Evolutionary conservation across 2,888 invertebrate genomes (phyloP), one percentile per base, ranked within the genome.

Genomic region (Phrixothrix hirtus): DNA sequence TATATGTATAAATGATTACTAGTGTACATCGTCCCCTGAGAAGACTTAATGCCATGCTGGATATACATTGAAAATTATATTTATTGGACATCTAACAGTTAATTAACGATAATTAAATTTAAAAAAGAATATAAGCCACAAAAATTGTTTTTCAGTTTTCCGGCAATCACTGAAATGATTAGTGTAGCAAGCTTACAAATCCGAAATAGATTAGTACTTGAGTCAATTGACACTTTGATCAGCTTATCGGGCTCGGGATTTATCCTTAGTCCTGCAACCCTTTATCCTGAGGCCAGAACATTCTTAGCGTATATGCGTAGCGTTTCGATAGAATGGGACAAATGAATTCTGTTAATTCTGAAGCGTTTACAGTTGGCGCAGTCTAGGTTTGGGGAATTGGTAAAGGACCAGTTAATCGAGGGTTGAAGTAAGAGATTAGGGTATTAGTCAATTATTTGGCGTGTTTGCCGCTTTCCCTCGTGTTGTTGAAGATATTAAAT

Each of bases 391-490:
- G 58, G 56, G 47, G 54, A 38, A 55, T 49, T 53, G 51, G 35
- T 21, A 34, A 41, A 45, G 58, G 57, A 59, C 59, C 50, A 60
- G 61, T 64, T 63, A 61, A 64, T 63, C 62, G 60, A 58, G 61
- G 58, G 60, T 53, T 48, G 52, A 49, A 56, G 56, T 59, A 60
- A 55, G 58, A 60, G 61, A 59, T 61, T 60, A 58, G 58, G 56
- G 57, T 55, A 64, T 64, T 64, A 64, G 63, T 62, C 63, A 63
- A 63, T 62, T 62, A 64, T 62, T 59, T 57, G 58, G 58, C 61
- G 57, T 61, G 63, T 61, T 62, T 61, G 59, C 49, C 58, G 53
- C 58, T 57, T 42, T 42, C 43, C 45, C 56, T 45, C 37, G 31
- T 16, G 35, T 32, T 34, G 12, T 41, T 35, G 35, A 25, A 31